Percentiles rank a stretch among this genome's conserved stretches.
Conservation (phyloP, 2,113 vertebrate species). For the Notarius lentiginosus region DNA sequence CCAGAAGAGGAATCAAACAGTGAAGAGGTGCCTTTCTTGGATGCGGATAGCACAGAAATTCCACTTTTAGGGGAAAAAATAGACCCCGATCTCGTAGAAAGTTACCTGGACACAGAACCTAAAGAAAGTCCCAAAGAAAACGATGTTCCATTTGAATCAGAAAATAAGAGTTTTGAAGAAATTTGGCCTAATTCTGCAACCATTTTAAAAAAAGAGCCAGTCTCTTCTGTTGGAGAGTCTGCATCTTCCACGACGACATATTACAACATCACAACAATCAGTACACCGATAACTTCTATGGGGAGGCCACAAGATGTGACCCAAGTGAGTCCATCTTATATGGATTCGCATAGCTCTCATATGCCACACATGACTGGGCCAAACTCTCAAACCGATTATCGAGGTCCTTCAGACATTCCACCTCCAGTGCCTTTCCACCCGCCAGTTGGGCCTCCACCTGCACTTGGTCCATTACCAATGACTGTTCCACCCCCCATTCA, state of each 20-base stretch:
- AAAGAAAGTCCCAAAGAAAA: constrained; percentile 59
- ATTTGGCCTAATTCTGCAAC: constrained; percentile 78
- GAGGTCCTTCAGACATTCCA: constrained; percentile 62
- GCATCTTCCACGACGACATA: constrained; percentile 56
- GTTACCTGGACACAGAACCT: constrained; percentile 59
- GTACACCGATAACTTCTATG: constrained; percentile 58
- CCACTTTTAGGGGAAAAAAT: constrained; percentile 74
- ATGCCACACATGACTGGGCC: constrained; percentile 60
- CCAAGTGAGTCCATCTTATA: constrained; percentile 41
- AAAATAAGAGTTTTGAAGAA: constrained; percentile 64
- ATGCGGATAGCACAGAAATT: constrained; percentile 61
- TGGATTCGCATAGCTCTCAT: constrained; percentile 65
- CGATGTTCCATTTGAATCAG: constrained; percentile 58
- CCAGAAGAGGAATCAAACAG: constrained; percentile 51
- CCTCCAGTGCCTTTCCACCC: constrained; percentile 69
- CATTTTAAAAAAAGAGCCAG: constrained; percentile 68
- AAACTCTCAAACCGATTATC: constrained; percentile 64
- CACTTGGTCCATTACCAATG: constrained; percentile 64
- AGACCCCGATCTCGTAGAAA: constrained; percentile 70
- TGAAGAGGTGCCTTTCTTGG: constrained; percentile 60
- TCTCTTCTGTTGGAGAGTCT: constrained; percentile 61
- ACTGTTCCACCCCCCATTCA: constrained; percentile 59
- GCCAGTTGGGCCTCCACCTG: constrained; percentile 53
- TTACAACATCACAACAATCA: constrained; percentile 58
- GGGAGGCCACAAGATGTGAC: constrained; percentile 66